Percentiles rank a stretch among this genome's conserved stretches.
Evolutionary conservation across 1,140 invertebrate genomes (phyloP).

Genomic region (Hirudo medicinalis): DNA sequence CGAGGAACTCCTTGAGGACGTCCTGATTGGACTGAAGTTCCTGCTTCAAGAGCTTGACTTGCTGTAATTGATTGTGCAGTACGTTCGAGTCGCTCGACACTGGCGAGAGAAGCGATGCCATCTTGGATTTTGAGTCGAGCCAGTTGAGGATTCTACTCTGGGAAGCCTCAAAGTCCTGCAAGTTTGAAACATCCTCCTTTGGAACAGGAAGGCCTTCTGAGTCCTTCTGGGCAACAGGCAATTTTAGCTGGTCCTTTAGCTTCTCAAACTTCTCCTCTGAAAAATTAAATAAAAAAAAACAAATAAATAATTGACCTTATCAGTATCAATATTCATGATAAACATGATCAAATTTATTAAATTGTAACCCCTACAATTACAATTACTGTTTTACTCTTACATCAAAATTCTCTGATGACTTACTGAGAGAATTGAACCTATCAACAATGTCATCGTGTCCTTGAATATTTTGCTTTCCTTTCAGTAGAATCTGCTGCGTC

Average conservation of each 20-base stretch:
- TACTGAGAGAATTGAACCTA: neutral
- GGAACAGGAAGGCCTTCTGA: constrained; percentile 54
- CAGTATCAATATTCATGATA: too few relatives aligned
- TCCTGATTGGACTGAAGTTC: neutral
- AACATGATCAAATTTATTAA: neutral
- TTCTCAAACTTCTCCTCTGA: constrained; percentile 62
- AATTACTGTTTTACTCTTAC: neutral
- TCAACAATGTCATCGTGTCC: neutral
- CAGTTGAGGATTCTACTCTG: constrained; percentile 70
- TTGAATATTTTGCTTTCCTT: neutral
- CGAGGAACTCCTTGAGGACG: neutral
- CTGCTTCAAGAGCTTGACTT: constrained; percentile 47
- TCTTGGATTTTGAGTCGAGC: constrained; percentile 81
- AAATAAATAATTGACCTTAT: too few relatives aligned
- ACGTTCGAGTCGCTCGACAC: constrained; percentile 84
- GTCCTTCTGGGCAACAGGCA: constrained; percentile 76
- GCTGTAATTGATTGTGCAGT: constrained; percentile 85
- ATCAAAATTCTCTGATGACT: neutral
- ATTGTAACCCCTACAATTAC: neutral
- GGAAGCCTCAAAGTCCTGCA: constrained; percentile 79
- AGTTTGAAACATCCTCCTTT: constrained; percentile 19
- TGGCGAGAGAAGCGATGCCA: constrained; percentile 81
- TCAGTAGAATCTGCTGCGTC: neutral
- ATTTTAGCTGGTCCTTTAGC: constrained; percentile 48
- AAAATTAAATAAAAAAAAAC: neutral